Conservation (phyloP, 2,888 invertebrate genomes). For the Gandaritis pyraliata region DNA sequence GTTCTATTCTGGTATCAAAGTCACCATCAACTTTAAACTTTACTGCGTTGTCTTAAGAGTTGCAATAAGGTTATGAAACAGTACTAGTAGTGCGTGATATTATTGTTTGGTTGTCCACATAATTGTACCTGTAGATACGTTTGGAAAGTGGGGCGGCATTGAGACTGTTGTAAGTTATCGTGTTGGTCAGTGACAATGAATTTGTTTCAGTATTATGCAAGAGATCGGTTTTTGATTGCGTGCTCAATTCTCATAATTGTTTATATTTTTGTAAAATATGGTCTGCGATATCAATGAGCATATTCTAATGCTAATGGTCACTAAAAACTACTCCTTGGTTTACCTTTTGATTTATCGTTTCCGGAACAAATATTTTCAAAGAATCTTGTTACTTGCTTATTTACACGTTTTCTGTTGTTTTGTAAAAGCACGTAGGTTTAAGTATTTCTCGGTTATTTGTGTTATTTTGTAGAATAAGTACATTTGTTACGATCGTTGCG, state of each 20-base stretch:
- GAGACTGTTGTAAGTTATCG: constrained; percentile 76
- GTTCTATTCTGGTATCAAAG: constrained; percentile 32
- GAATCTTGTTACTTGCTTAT: not conserved
- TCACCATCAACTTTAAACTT: constrained; percentile 49
- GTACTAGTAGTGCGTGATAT: constrained; percentile 49
- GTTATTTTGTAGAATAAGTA: constrained; percentile 3
- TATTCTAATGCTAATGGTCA: not conserved
- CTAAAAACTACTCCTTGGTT: too few relatives aligned
- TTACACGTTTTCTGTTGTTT: not conserved
- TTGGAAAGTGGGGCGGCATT: constrained; percentile 82
- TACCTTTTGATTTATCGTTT: too few relatives aligned
- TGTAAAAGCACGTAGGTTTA: not conserved
- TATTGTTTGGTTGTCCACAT: constrained; percentile 75
- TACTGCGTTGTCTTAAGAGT: constrained; percentile 44
- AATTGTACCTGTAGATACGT: constrained; percentile 64
- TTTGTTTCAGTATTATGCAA: constrained; percentile 74
- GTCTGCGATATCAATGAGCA: not conserved
- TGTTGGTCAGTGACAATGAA: constrained; percentile 79
- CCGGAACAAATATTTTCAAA: not conserved
- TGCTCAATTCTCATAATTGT: constrained; percentile 34
- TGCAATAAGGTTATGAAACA: constrained; percentile 12
- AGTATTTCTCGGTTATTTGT: not conserved
- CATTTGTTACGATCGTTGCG: not conserved
- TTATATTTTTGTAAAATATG: constrained; percentile 15
- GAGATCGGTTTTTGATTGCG: constrained; percentile 24